Evolutionary conservation across 2,113 vertebrate genomes (phyloP).

Genomic region (Sitta europaea): DNA sequence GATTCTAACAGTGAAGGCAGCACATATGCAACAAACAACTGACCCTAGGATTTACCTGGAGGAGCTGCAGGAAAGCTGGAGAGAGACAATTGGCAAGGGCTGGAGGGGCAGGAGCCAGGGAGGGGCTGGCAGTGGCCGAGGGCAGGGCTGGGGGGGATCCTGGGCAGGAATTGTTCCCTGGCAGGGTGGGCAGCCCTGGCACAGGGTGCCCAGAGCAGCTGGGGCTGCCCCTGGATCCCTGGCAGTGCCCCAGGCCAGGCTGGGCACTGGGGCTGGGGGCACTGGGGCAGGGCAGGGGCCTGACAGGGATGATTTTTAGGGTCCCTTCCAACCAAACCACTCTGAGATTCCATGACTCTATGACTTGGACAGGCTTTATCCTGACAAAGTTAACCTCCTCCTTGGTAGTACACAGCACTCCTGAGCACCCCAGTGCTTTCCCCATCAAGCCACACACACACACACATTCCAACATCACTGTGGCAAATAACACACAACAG

Average conservation of each 20-base stretch:
- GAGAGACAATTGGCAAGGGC: background rate
- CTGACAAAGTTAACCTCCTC: background rate
- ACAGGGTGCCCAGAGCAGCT: background rate
- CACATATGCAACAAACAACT: background rate
- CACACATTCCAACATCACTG: too few relatives aligned
- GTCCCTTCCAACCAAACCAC: background rate
- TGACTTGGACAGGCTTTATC: background rate
- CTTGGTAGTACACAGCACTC: background rate
- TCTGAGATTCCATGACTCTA: background rate
- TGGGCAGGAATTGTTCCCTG: background rate
- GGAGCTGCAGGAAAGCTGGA: too few relatives aligned
- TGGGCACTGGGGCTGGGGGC: background rate
- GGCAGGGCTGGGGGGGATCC: background rate
- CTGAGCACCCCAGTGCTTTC: background rate
- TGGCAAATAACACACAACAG: too few relatives aligned
- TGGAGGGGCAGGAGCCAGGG: background rate
- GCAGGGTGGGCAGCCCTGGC: background rate
- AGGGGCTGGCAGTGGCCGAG: background rate
- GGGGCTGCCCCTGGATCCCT: background rate
- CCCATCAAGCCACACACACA: rapidly evolving
- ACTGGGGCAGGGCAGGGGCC: background rate
- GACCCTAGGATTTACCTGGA: background rate
- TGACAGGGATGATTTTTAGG: rapidly evolving
- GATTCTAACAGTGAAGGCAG: background rate
- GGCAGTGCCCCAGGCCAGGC: background rate